Evolutionary conservation across 2,113 vertebrate genomes (phyloP), one percentile per base, ranked within the genome.

Genomic region (Pao palembangensis): DNA sequence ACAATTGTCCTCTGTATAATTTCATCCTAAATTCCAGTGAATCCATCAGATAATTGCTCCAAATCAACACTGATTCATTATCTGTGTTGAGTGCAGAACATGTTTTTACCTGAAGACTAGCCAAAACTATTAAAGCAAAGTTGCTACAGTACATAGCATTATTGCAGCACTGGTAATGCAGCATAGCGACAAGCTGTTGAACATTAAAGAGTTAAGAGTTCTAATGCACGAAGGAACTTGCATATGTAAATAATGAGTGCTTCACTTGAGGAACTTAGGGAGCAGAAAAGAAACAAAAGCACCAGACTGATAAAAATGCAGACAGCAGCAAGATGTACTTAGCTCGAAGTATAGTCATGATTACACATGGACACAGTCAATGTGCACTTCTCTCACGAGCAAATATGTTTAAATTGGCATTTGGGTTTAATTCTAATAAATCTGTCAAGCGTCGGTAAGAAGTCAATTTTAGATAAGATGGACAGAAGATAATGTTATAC

Each of bases 161-260:
- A 64, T 62, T 83, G 81, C 64, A 66, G 73, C 74, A 67, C 56
- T 56, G 60, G 56, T 42, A 73, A 71, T 51, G 70, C 73, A 76
- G 58, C 64, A 74, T 75, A 58, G 3, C 17, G 48, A 61, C 62
- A 54, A 51, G 58, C n/a, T 17, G 50, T 28, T 28, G 5, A 54
- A 8, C 51, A 15, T 31, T 18, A 5, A 58, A n/a, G 51, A 16
- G 19, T n/a, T 51, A 51, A n/a, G 6, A 61, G 20, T 17, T 58
- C 17, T 67, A 48, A 55, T 38, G 41, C 58, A 64, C 23, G 18
- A 49, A 48, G 48, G 64, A 38, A 14, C 64, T 56, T 55, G 34
- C 44, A 69, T 76, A 70, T 61, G 14, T 46, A 44, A 46, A 31
- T 47, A 54, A 34, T 54, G 60, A 78, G 61, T 13, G 7, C 49